phyloP scores from a whole-genome alignment of 2,113 vertebrate genomes.

The Pelusios castaneus region DNA sequence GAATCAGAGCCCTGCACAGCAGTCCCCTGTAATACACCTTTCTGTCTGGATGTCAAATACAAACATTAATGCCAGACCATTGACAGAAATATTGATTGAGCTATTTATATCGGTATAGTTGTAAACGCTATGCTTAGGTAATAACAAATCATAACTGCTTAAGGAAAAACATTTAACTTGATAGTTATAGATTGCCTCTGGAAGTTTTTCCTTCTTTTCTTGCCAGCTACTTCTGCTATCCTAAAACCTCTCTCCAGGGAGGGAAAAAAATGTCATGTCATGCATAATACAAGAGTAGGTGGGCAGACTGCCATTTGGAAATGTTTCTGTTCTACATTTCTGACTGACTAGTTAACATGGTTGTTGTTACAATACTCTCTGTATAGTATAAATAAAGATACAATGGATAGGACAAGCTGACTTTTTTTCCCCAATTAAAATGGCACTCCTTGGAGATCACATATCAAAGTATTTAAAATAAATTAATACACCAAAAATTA shows the following conservation, averaged over 20 bases:
- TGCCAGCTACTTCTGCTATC: slow-evolving; percentile 7
- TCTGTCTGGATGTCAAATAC: neutral
- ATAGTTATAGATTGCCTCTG: slow-evolving; percentile 3
- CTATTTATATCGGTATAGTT: neutral
- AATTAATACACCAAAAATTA: neutral
- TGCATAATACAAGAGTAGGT: slow-evolving; percentile 1
- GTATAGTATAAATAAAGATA: neutral
- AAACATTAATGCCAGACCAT: neutral
- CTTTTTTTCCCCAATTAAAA: neutral
- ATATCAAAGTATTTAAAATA: neutral
- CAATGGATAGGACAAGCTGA: neutral
- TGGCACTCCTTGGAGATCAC: neutral
- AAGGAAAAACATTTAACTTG: slow-evolving; percentile 9
- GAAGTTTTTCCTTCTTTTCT: slow-evolving; percentile 5
- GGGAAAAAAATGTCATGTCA: neutral
- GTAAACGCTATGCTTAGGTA: neutral
- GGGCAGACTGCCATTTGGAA: slow-evolving; percentile 18
- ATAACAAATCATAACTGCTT: slow-evolving; percentile 15
- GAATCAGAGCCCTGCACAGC: neutral
- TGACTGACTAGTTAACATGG: neutral
- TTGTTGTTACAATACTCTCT: neutral
- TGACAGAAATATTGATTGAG: neutral
- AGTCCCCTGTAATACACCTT: neutral
- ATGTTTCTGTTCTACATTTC: neutral
- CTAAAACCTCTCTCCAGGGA: slow-evolving; percentile 14